Base-by-base conservation (phyloP, 2,113 vertebrate genomes). In the Ophiodon elongatus region DNA sequence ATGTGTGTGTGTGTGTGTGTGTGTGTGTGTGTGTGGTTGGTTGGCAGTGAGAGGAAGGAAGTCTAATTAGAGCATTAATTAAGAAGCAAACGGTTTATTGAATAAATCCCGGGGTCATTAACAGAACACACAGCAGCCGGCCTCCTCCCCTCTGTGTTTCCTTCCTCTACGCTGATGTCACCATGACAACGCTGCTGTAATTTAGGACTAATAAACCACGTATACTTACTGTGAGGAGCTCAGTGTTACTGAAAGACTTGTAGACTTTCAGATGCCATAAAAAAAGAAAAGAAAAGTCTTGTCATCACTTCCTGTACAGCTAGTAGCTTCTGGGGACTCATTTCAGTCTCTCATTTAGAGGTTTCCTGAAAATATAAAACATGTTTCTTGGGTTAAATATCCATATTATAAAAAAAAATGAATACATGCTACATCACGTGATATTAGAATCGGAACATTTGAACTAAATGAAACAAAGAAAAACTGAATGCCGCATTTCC, bases 51-150 rank as follows among this genome's bases (percentile, higher is more conserved):
- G 89, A 94, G 94, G 92, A 94, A 92, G 73, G 87, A 90, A 94
- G 94, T 92, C 93, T 94, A 95, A 96, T 94, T 96, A 96, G 94
- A 95, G 94, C 84, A 87, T 95, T 96, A 96, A 96, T 96, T 95
- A 96, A 96, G 94, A 95, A 87, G 88, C 94, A 93, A 89, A 29
- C 88, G 85, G 93, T 92, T 96, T 95, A 96, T 96, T 96, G 96
- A 97, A 96, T 96, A 95, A 95, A 96, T 96, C 94, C 90, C 91
- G 91, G 93, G 83, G 93, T 94, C 93, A 96, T 96, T 95, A 96
- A 95, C 13, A 74, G 73, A 84, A 59, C 75, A 59, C 79, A 75
- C 67, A 82, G 37, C 60, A 60, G 67, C 33, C 50, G 23, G 21
- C 64, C 66, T 74, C 72, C 71, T 76, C 67, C 59, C 4, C 59